Evolutionary conservation across 2,888 invertebrate genomes (phyloP), one percentile per base, ranked within the genome.

Genomic region (Cerastoderma edule): DNA sequence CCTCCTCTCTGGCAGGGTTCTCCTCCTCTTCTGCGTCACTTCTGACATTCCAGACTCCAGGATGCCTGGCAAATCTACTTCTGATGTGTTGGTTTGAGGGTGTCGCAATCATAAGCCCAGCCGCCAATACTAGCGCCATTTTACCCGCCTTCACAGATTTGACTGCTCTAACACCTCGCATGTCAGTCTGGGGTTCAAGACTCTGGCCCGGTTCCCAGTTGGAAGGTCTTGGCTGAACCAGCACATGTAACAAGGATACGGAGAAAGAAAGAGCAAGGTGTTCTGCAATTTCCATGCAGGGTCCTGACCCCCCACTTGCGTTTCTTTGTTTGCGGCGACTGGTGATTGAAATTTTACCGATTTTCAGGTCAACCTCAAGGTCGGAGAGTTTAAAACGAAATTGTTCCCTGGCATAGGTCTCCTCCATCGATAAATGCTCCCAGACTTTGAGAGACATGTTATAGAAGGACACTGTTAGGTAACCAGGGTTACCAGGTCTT

Each of bases 261-360:
- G 90, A 89, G 85, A 94, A 93, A 24, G 93, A 92, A 70, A 92
- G 84, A 44, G 93, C 93, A 16, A 94, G 86, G 73, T 93, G 92
- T 86, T 94, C 93, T 2, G 93, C 93, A 22, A 93, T 91, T 72
- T 92, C 89, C 30, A 10, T n/a, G n/a, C n/a, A n/a, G n/a, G n/a
- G 10, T 22, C 50, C 24, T 50, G 50, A 27, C 24, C 50, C 50
- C 75, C 69, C 75, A 64, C 67, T 35, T 39, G 3, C 10, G 10
- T 19, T 33, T 53, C 24, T n/a, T 27, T 24, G 22, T 39, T 60
- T 35, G 10, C 39, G 53, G n/a, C 53, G 10, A 0, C 71, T 60
- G 79, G 80, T 81, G 24, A 89, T 83, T 19, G 83, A 84, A 27
- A 92, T 86, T 65, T 82, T 83, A 13, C 91, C 91, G 27, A 83